Evolutionary conservation across 1,140 invertebrate genomes (phyloP).

Genomic region (Chrysomallon squamiferum): DNA sequence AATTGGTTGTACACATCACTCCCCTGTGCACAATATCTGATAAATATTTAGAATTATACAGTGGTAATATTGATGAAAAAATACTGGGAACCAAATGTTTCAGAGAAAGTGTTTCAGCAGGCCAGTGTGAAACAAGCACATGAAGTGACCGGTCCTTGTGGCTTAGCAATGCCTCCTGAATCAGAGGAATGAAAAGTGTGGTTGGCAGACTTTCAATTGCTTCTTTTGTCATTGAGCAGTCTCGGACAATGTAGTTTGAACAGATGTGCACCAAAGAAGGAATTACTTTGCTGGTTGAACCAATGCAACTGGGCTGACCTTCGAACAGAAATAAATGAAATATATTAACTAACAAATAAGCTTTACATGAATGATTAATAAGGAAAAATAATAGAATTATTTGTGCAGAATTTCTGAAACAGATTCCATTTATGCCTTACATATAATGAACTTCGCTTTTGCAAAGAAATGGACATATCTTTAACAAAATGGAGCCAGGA

Average conservation of each 20-base stretch:
- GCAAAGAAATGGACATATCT: no score
- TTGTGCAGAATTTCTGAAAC: no score
- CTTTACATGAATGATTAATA: no score
- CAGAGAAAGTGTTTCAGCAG: constrained; percentile 34
- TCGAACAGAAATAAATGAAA: no score
- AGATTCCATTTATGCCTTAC: no score
- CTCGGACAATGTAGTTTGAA: constrained; percentile 38
- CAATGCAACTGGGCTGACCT: no score
- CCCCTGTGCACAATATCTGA: constrained; percentile 36
- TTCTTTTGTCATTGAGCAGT: constrained; percentile 35
- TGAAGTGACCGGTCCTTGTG: constrained; percentile 45
- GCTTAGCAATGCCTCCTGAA: constrained; percentile 44
- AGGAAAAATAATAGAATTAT: no score
- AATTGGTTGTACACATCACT: constrained; percentile 48
- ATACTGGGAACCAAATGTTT: constrained; percentile 40
- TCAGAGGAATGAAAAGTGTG: constrained; percentile 41
- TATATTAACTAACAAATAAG: no score
- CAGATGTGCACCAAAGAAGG: constrained; percentile 34
- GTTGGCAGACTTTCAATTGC: constrained; percentile 34
- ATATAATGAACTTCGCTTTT: no score
- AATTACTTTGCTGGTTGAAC: neutral
- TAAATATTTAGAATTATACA: constrained; percentile 37
- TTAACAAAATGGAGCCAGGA: no score
- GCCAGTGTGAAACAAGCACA: constrained; percentile 44
- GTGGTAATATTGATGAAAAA: constrained; percentile 33